phyloP scores from a whole-genome alignment of 2,797 vertebrate species.

The Phoebastria nigripes region DNA sequence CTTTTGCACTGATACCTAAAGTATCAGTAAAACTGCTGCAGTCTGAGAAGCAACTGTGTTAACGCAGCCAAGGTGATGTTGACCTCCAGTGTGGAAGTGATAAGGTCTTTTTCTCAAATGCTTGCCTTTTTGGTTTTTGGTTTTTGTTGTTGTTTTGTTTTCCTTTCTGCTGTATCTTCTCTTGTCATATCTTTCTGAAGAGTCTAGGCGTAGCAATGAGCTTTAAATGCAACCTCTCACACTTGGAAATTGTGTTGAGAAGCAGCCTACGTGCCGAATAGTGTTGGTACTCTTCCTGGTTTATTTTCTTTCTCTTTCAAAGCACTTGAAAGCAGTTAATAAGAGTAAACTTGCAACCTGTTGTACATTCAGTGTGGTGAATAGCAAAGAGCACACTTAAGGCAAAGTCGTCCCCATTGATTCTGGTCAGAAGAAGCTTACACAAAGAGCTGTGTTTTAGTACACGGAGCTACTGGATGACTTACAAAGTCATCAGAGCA shows the following conservation, averaged over 20 bases:
- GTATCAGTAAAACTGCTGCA: not conserved
- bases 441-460: not conserved
- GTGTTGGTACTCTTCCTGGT: not conserved
- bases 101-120: not conserved
- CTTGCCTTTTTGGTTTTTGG: not conserved
- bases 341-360: constrained; percentile 53
- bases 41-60: not conserved
- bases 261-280: not conserved
- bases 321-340: constrained; percentile 31
- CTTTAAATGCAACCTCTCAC: constrained; percentile 9
- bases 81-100: not conserved
- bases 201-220: not conserved
- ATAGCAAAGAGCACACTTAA: not conserved
- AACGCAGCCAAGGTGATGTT: not conserved
- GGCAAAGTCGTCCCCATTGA: not conserved
- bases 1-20: not conserved
- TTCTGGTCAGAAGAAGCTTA: not conserved
- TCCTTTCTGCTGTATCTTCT: not conserved
- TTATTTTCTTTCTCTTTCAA: constrained; percentile 44
- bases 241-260: constrained; percentile 24
- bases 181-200: not conserved
- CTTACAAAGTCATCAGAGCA: not conserved
- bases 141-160: not conserved
- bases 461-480: not conserved
- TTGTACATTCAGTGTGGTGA: not conserved